Base-by-base conservation (phyloP, 2,797 vertebrate species). In the Scyliorhinus canicula region DNA sequence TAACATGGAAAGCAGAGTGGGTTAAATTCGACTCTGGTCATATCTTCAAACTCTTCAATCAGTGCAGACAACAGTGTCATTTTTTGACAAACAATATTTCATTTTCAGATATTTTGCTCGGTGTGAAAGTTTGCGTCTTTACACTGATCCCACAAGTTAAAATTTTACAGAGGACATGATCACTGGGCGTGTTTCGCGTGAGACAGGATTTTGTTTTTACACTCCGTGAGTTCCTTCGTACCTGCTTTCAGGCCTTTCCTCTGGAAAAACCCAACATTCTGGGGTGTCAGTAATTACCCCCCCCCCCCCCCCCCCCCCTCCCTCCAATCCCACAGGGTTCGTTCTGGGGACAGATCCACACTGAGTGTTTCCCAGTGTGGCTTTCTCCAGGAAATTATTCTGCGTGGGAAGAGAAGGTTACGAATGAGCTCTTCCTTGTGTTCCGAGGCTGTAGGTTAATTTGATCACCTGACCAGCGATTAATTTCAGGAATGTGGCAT, bases 401-500 rank as follows among this genome's bases (percentile, higher is more conserved):
- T 26, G 35, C 60, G 2, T 63, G n/a, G 35, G 35, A 60, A n/a
- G 86, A 16, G n/a, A 31, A 65, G 4, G 7, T 65, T 65, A 47
- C 44, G 47, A 82, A 24, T 26, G 79, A 82, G 21, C 7, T 82
- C 79, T 28, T 91, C 40, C 21, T 91, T 65, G 88, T 26, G n/a
- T 65, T 91, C 19, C 21, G 3, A 91, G 60, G n/a, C 88, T 65
- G 57, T 12, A 65, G 88, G n/a, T 91, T 91, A 65, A 63, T 26
- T 65, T 65, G 57, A 3, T 65, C 60, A 44, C 60, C 88, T 40
- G n/a, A 65, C n/a, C 40, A 44, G 2, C 2, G 88, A 91, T 63
- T 65, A 44, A 65, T 91, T 21, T 91, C n/a, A 40, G 88, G 88
- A 91, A 91, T 91, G 88, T 91, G 88, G 57, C 26, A 12, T 44